These are phyloP conservation scores for Hetaerina titia DNA, from an alignment of 2,888 invertebrate genomes.

Conservation along the genomic window DNA sequence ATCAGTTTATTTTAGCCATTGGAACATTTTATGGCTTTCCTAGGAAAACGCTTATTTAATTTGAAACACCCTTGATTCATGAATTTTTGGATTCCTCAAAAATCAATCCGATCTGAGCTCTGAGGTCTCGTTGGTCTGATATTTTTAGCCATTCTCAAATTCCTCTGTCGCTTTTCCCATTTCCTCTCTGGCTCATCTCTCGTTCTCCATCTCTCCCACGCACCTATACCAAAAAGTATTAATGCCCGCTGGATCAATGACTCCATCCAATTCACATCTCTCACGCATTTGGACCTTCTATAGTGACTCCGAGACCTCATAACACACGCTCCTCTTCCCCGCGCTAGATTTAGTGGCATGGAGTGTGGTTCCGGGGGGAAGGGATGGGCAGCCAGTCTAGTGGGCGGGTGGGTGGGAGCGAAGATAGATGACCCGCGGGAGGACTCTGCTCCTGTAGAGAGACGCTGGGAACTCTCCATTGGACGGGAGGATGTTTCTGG, in stretches of 20 bases:
- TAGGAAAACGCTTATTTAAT: not conserved
- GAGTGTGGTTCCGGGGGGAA: not conserved
- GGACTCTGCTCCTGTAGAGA: not conserved
- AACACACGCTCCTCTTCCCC: not conserved
- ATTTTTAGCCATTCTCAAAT: not conserved
- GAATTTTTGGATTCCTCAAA: not conserved
- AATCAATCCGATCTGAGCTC: not conserved
- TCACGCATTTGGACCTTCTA: conserved; percentile 10
- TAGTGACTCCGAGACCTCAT: not conserved
- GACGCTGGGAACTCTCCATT: not conserved
- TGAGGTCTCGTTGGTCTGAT: not conserved
- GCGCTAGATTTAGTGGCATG: conserved; percentile 2
- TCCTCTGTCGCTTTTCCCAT: not conserved
- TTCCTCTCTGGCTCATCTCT: not conserved
- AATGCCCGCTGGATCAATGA: conserved; percentile 42
- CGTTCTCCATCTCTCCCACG: not conserved
- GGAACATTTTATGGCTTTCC: too few relatives aligned
- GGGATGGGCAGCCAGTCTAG: not conserved
- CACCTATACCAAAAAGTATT: not conserved
- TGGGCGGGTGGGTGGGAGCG: not conserved
- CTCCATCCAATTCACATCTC: conserved; percentile 41
- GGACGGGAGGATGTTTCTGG: not conserved
- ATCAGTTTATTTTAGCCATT: too few relatives aligned
- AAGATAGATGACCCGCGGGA: not conserved
- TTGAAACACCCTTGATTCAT: not conserved